These are phyloP conservation scores for Enteromius paludinosus DNA, from an alignment of 2,797 vertebrate genomes.

Conservation along the genomic window DNA sequence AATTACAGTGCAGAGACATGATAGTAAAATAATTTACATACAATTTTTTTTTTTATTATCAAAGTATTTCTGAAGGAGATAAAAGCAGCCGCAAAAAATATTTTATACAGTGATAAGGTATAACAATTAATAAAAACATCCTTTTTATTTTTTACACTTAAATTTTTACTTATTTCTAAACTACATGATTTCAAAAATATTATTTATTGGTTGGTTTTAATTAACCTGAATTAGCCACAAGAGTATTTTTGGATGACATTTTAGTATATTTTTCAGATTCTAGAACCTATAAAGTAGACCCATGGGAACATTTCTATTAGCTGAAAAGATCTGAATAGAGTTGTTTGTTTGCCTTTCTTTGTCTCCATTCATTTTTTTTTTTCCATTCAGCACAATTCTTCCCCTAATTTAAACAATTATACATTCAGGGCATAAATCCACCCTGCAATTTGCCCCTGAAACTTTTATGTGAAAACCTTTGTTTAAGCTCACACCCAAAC, in stretches of 20 bases:
- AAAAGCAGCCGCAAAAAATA: neutral
- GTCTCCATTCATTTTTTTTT: conserved; percentile 15
- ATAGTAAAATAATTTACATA: neutral
- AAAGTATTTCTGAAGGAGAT: neutral
- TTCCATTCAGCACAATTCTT: conserved; percentile 21
- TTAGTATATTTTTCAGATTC: neutral
- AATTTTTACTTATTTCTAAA: neutral
- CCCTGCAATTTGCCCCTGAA: conserved; percentile 64
- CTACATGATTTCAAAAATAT: neutral
- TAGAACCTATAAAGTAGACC: neutral
- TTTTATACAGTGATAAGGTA: neutral
- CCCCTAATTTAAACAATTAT: conserved; percentile 47
- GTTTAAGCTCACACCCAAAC: conserved; percentile 66
- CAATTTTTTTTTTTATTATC: neutral
- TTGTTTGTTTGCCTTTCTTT: neutral
- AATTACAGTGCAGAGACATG: neutral
- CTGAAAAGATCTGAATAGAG: neutral
- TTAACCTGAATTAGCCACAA: neutral
- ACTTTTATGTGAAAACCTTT: conserved; percentile 37
- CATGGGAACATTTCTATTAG: conserved; percentile 9
- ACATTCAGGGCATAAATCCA: conserved; percentile 37
- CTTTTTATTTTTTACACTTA: too few species aligned
- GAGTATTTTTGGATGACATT: neutral
- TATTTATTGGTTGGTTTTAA: neutral
- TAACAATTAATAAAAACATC: neutral